phyloP scores from a whole-genome alignment of 2,888 invertebrate genomes.

The Prosopocoilus inquinatus region DNA sequence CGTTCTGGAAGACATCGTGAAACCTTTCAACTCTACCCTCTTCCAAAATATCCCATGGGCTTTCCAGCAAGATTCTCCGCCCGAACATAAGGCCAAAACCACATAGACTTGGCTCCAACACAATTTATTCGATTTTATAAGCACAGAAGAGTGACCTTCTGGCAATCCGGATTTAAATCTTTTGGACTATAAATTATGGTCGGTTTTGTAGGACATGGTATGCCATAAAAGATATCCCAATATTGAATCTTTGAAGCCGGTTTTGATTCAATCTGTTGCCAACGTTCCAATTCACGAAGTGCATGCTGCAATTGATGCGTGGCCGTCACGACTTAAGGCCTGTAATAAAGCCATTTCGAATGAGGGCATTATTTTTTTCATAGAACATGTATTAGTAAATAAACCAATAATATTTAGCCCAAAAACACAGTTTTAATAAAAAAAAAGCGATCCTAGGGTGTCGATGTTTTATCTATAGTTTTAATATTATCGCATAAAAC shows the following conservation, averaged over 20 bases:
- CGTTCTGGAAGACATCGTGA: too few relatives aligned
- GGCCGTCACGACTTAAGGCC: too few relatives aligned
- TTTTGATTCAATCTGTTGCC: background rate
- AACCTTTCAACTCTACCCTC: too few relatives aligned
- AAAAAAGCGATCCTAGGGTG: too few relatives aligned
- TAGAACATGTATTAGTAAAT: too few relatives aligned
- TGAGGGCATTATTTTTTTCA: background rate
- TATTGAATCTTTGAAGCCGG: background rate
- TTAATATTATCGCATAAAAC: too few relatives aligned
- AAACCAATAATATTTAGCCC: too few relatives aligned
- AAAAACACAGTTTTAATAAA: too few relatives aligned
- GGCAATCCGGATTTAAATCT: background rate
- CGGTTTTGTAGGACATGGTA: background rate
- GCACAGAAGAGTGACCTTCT: background rate
- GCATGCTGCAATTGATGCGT: background rate
- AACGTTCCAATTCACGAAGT: background rate
- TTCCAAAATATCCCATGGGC: conserved; percentile 15
- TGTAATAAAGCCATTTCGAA: background rate
- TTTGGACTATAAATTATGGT: background rate
- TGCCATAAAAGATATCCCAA: background rate
- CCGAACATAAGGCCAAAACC: conserved; percentile 26
- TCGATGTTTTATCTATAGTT: too few relatives aligned
- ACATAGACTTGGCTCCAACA: conserved; percentile 21
- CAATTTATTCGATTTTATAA: conserved; percentile 24
- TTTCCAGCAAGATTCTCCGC: conserved; percentile 27